Percentiles rank a stretch among this genome's conserved stretches.
These are phyloP conservation scores for Creontiades dilutus DNA, from an alignment of 2,888 invertebrate species.

Conservation along the genomic window DNA sequence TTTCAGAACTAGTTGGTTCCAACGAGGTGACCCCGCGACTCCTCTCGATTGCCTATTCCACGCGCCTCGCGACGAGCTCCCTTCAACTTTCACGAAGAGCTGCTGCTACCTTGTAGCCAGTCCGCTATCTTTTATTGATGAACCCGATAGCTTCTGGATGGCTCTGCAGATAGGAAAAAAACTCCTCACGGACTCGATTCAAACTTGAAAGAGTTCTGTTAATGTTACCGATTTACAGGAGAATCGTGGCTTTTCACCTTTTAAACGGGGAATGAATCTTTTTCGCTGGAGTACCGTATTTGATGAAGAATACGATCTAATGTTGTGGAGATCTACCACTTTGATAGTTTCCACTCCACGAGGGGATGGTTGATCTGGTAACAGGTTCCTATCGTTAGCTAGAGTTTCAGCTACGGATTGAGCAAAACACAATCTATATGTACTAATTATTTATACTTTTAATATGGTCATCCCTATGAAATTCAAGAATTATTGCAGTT, in stretches of 20 bases:
- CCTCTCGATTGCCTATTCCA: constrained; percentile 30
- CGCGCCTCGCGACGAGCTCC: constrained; percentile 18
- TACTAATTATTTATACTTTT: not conserved
- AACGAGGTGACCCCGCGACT: not conserved
- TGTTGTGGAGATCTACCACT: not conserved
- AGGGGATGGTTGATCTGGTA: not conserved
- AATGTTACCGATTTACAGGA: constrained; percentile 27
- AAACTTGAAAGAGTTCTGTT: constrained; percentile 10
- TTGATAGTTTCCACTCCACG: not conserved
- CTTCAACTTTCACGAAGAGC: constrained; percentile 36
- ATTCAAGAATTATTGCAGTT: too few relatives aligned
- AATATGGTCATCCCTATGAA: not conserved
- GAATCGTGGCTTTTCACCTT: not conserved
- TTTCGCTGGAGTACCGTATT: not conserved
- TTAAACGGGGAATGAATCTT: not conserved
- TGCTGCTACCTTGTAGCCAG: constrained; percentile 17
- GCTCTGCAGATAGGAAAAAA: not conserved
- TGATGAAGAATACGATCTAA: constrained; percentile 21
- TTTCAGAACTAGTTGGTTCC: not conserved
- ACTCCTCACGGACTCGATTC: constrained; percentile 6
- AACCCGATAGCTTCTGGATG: constrained; percentile 39
- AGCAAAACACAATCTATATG: not conserved
- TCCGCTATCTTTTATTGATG: constrained; percentile 39
- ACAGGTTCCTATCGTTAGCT: not conserved
- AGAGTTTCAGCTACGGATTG: not conserved